These are phyloP conservation scores for Drosophila tanythrix DNA, from an alignment of 2,888 invertebrate species.

Conservation along the genomic window DNA sequence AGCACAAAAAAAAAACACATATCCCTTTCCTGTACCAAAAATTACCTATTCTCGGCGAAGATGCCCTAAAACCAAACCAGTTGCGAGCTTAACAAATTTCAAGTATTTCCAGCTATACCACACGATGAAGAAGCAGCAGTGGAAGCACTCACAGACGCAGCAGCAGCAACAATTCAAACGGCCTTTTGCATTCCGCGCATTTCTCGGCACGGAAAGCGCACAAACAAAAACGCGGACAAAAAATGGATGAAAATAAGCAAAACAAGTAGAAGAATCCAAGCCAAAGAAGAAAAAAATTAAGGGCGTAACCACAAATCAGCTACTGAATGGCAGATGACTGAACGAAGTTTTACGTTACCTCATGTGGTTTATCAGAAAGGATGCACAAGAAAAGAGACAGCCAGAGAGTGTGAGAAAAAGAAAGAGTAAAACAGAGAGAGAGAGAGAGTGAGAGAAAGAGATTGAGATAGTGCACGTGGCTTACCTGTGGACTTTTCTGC, in stretches of 20 bases:
- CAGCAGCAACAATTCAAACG: slow-evolving; percentile 46
- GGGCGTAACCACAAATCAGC: slow-evolving; percentile 4
- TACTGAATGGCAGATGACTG: slow-evolving; percentile 34
- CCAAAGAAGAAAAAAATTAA: slow-evolving; percentile 1
- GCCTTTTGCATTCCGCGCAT: slow-evolving; percentile 76
- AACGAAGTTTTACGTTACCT: slow-evolving; percentile 61
- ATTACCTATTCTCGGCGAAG: background rate
- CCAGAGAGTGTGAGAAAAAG: background rate
- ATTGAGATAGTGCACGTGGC: slow-evolving; percentile 26
- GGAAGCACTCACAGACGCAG: background rate
- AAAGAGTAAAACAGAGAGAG: background rate
- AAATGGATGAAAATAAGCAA: background rate
- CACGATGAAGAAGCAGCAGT: background rate
- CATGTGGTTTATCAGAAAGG: slow-evolving; percentile 21
- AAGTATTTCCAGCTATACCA: slow-evolving; percentile 52
- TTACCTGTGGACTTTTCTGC: slow-evolving; percentile 10
- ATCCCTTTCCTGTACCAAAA: background rate
- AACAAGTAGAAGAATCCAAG: slow-evolving; percentile 13
- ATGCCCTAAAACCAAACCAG: slow-evolving; percentile 21
- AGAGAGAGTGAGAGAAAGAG: background rate
- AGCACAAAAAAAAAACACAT: background rate
- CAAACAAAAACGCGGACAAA: slow-evolving; percentile 31
- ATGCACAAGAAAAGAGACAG: background rate
- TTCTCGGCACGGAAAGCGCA: slow-evolving; percentile 49
- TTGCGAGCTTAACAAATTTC: slow-evolving; percentile 48